Percentiles rank a stretch among this genome's conserved stretches.
These are phyloP conservation scores for Lepilemur ruficaudatus DNA, from an alignment of 2,797 vertebrate species.

Conservation along the genomic window DNA sequence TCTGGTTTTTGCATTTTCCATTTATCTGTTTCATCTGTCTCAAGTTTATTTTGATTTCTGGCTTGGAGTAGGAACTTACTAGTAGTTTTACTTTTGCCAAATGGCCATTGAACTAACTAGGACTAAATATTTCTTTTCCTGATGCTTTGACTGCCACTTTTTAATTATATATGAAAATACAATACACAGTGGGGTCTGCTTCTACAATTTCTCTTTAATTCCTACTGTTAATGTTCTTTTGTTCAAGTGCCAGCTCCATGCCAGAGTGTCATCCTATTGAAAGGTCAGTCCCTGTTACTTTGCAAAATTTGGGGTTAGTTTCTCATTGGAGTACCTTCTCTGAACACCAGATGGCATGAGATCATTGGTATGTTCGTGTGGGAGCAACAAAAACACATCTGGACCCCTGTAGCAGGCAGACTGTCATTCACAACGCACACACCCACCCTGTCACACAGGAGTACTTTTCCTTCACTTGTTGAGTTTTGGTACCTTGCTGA, in stretches of 20 bases:
- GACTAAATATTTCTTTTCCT: not conserved
- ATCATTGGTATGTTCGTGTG: not conserved
- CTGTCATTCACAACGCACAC: not conserved
- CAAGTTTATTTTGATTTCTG: not conserved
- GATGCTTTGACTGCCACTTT: not conserved
- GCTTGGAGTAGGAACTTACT: not conserved
- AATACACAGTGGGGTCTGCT: accelerated
- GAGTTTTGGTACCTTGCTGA: accelerated
- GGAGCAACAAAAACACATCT: accelerated
- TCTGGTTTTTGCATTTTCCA: not conserved
- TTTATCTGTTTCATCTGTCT: not conserved
- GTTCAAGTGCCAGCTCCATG: accelerated
- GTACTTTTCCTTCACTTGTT: accelerated
- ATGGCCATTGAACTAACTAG: not conserved
- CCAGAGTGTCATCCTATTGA: accelerated
- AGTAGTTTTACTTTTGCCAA: not conserved
- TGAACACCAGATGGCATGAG: conserved; percentile 52
- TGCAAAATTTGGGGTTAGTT: not conserved
- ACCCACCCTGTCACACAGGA: accelerated
- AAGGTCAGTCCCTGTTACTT: not conserved
- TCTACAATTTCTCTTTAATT: not conserved
- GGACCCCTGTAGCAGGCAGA: not conserved
- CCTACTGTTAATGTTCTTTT: accelerated
- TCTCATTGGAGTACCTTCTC: not conserved
- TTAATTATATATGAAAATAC: not conserved